Evolutionary conservation across 23 tunicate genomes (phyloP).

Genomic region (Halocynthia roretzi): DNA sequence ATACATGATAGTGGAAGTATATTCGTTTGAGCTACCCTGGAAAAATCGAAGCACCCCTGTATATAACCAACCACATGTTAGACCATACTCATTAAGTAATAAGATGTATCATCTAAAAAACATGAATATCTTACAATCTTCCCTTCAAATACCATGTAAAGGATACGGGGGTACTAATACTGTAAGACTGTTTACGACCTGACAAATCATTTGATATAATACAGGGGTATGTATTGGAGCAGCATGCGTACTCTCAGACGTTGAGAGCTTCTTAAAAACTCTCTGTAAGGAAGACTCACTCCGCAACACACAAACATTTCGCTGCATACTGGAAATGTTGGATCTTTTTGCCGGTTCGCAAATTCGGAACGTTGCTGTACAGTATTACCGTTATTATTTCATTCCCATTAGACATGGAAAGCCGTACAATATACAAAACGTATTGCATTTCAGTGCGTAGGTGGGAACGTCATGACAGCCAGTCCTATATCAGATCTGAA

Average conservation of each 20-base stretch:
- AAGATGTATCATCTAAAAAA: not conserved
- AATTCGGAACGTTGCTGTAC: conserved; percentile 90
- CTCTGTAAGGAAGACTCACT: conserved; percentile 6
- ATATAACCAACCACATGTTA: too few species aligned
- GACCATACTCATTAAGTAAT: too few species aligned
- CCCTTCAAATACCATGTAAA: too few species aligned
- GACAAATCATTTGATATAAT: conserved; percentile 2
- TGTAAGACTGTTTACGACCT: not conserved
- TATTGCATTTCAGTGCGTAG: conserved; percentile 31
- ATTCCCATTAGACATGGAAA: not conserved
- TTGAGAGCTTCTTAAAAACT: conserved; percentile 8
- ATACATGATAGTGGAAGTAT: too few species aligned
- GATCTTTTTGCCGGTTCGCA: conserved; percentile 93
- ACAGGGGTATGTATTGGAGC: conserved; percentile 76
- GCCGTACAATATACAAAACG: not conserved
- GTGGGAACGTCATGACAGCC: conserved; percentile 90
- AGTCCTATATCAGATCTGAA: conserved; percentile 98
- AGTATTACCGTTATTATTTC: not conserved
- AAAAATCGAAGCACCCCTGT: too few species aligned
- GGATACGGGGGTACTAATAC: not conserved
- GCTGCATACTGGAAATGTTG: conserved; percentile 54
- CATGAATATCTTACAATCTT: not conserved
- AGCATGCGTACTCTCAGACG: conserved; percentile 43
- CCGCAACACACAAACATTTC: conserved; percentile 37
- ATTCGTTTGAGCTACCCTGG: too few species aligned